Base-by-base conservation (phyloP, 2,888 invertebrate genomes). In the Noctua janthe region DNA sequence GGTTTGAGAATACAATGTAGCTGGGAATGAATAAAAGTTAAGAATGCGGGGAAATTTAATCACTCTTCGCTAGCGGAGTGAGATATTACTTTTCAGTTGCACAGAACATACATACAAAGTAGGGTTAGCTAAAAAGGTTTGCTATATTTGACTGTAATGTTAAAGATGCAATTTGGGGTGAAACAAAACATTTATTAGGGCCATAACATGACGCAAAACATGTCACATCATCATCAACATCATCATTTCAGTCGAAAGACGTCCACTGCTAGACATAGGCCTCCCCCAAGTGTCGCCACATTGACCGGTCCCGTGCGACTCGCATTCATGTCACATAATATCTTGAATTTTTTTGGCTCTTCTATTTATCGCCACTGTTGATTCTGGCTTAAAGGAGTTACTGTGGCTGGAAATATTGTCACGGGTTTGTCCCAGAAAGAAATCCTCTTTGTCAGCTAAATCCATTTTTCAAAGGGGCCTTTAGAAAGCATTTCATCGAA, bases 11-110 rank as follows among this genome's bases (percentile, higher is more conserved):
- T 76, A 86, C 78, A 86, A 73, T 66, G 78, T 54, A 39, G 35
- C 69, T 64, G 39, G 7, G 75, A 74, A 74, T 74, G 51, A 67
- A 82, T 72, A 49, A 72, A 59, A 43, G 49, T 54, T 73, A 66
- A 74, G 73, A 74, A 82, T 86, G 64, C 35, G 15, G 8, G n/a
- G 49, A 43, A 85, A 67, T 81, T 81, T 84, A 71, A 84, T 81
- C 82, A 76, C 54, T 3, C 39, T 66, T 49, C n/a, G 8, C 59
- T 54, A n/a, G 29, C 20, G 11, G 64, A 70, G 74, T 80, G 71
- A 81, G 43, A 81, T 81, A 81, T 85, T 83, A 85, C 81, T 73
- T 83, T 78, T 54, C 1, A 39, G 54, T 17, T 66, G 49, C 64
- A 59, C 51, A 56, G 23, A 47, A 49, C 39, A 39, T 47, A 23